A percentile compares a stretch with the other conserved stretches of the same genome.
These are phyloP conservation scores for Rhopalosiphum nymphaeae DNA, from an alignment of 2,888 invertebrate genomes.

Conservation along the genomic window DNA sequence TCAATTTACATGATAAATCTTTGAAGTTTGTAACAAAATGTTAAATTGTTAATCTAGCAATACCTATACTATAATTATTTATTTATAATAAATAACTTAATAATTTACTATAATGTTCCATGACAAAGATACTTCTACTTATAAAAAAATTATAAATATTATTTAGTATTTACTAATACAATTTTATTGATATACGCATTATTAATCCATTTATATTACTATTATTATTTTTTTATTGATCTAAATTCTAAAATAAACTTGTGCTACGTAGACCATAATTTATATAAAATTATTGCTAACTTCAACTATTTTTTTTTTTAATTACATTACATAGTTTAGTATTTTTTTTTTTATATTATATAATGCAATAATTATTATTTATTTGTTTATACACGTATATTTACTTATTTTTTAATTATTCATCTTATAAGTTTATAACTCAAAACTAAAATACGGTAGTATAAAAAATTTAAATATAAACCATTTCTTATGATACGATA, in stretches of 20 bases:
- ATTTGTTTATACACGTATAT: neutral
- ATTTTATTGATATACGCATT: neutral
- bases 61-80: neutral
- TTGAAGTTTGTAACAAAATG: neutral
- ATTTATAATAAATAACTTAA: neutral
- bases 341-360: no score
- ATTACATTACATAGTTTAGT: no score
- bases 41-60: neutral
- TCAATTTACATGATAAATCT: neutral
- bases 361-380: neutral
- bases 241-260: no score
- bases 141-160: neutral
- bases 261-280: no score
- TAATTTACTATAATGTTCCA: neutral
- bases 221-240: no score
- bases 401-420: constrained; percentile 6
- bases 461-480: constrained; percentile 9
- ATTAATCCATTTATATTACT: neutral
- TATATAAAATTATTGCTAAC: no score
- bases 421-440: neutral
- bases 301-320: no score
- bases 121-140: neutral
- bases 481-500: neutral
- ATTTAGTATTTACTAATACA: neutral
- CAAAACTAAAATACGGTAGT: neutral